These are phyloP conservation scores for Garra rufa DNA, from an alignment of 2,113 vertebrate genomes.

Conservation along the genomic window DNA sequence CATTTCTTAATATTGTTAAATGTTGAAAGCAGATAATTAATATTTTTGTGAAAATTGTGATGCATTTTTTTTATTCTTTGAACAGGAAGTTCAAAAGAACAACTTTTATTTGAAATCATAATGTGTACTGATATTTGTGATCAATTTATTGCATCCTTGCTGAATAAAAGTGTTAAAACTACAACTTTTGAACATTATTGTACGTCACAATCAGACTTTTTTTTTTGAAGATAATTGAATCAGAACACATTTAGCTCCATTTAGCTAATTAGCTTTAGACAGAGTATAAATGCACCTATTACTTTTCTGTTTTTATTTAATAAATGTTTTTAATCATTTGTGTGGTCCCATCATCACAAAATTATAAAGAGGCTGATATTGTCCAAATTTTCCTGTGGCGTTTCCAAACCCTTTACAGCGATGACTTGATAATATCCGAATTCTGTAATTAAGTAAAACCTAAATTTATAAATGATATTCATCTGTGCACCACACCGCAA, in stretches of 20 bases:
- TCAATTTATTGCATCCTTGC: background rate
- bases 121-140: background rate
- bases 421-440: background rate
- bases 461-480: background rate
- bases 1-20: background rate
- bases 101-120: background rate
- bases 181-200: background rate
- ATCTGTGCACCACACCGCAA: background rate
- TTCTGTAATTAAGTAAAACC: background rate
- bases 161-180: background rate
- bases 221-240: background rate
- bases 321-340: background rate
- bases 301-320: background rate
- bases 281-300: background rate
- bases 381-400: background rate
- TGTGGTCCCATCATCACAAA: background rate
- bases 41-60: background rate
- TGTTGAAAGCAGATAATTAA: background rate
- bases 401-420: background rate
- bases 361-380: background rate
- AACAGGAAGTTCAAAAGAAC: background rate
- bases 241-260: background rate
- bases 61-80: background rate
- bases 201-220: background rate
- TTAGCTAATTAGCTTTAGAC: background rate